Evolutionary conservation across 2,113 vertebrate genomes (phyloP).

Genomic region (Oncorhynchus keta): DNA sequence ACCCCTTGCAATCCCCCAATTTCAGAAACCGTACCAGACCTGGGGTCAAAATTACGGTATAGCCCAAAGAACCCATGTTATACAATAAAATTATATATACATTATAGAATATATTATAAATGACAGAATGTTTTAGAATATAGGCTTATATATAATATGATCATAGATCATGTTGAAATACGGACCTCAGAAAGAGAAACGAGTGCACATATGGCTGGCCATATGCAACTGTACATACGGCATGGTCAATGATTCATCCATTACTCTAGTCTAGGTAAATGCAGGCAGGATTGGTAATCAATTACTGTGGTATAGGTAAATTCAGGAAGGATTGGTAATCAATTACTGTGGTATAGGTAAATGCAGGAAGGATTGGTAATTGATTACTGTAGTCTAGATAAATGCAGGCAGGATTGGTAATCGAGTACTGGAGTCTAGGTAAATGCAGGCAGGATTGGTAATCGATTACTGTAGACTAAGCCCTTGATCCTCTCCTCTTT

Average conservation of each 20-base stretch:
- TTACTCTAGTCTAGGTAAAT: not conserved
- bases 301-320: too few relatives aligned
- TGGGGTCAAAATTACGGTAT: not conserved
- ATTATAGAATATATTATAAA: not conserved
- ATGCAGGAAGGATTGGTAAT: too few relatives aligned
- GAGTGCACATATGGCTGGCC: constrained; percentile 40
- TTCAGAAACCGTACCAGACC: not conserved
- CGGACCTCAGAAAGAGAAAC: not conserved
- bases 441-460: too few relatives aligned
- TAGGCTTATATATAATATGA: not conserved
- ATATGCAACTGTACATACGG: constrained; percentile 8
- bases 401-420: too few relatives aligned
- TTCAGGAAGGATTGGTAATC: too few relatives aligned
- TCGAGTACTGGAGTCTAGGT: not conserved
- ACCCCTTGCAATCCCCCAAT: not conserved
- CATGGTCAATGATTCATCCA: not conserved
- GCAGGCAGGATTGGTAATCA: too few relatives aligned
- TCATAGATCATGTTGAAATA: not conserved
- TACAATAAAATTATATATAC: not conserved
- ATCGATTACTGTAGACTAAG: too few relatives aligned
- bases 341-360: too few relatives aligned
- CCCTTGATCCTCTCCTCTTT: too few relatives aligned
- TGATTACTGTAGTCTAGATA: not conserved
- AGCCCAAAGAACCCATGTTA: constrained; percentile 8
- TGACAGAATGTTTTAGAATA: not conserved